A percentile compares a stretch with the other conserved stretches of the same genome.
These are phyloP conservation scores for Cryptoprocta ferox DNA, from an alignment of 2,797 vertebrate species.

Conservation along the genomic window DNA sequence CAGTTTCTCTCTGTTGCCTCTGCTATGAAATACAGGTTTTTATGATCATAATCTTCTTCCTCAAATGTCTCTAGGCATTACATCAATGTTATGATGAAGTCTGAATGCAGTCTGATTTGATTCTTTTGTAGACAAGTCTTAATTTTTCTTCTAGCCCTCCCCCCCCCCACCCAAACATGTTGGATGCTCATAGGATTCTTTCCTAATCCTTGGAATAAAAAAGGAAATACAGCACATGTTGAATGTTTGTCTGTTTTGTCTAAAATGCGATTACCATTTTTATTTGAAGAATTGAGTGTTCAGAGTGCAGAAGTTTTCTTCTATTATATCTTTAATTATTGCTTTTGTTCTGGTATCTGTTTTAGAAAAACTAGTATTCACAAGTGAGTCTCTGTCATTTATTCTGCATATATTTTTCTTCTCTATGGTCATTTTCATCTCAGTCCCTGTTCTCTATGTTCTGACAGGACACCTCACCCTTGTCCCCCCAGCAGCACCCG, in stretches of 20 bases:
- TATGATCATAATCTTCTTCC: background rate
- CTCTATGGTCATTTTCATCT: constrained; percentile 18
- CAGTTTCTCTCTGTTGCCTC: constrained; percentile 39
- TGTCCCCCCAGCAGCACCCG: background rate
- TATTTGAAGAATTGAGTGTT: background rate
- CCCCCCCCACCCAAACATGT: no score
- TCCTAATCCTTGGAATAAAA: constrained; percentile 34
- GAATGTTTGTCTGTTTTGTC: background rate
- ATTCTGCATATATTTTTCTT: constrained; percentile 11
- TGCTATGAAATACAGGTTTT: constrained; percentile 11
- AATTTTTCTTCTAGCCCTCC: background rate
- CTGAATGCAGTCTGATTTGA: constrained; percentile 35
- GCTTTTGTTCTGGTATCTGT: background rate
- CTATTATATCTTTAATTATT: constrained; percentile 50
- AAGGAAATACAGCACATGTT: background rate
- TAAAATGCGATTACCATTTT: constrained; percentile 51
- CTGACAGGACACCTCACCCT: background rate
- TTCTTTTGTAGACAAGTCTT: constrained; percentile 24
- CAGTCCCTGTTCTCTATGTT: background rate
- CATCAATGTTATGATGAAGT: constrained; percentile 39
- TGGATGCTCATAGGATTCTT: background rate
- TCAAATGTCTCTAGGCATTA: constrained; percentile 38
- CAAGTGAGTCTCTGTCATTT: background rate
- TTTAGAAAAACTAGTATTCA: background rate
- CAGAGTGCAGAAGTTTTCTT: constrained; percentile 55